Percentiles rank a stretch among this genome's conserved stretches.
Conservation (phyloP, 2,888 invertebrate species). For the Graphium colonna region DNA sequence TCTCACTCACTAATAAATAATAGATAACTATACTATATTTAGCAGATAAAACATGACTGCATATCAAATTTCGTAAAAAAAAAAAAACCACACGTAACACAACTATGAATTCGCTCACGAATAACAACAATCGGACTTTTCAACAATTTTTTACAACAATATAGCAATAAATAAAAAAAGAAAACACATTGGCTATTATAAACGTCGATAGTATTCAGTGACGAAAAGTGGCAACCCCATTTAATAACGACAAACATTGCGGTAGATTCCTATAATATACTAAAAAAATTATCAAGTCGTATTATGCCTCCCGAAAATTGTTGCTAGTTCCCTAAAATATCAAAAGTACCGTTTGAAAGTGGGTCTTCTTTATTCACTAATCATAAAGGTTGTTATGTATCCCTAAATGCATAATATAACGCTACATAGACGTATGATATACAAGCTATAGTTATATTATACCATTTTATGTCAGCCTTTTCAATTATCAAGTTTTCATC, state of each 20-base stretch:
- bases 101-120: slow-evolving; percentile 21
- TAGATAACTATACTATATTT: background rate
- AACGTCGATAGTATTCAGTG: slow-evolving; percentile 30
- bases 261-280: slow-evolving; percentile 7
- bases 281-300: slow-evolving; percentile 29
- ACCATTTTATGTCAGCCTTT: slow-evolving; percentile 63
- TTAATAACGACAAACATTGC: slow-evolving; percentile 20
- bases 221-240: slow-evolving; percentile 38
- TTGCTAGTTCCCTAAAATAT: slow-evolving; percentile 31
- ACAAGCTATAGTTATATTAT: slow-evolving; percentile 69
- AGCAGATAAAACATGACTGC: background rate
- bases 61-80: too few relatives aligned
- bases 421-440: slow-evolving; percentile 66
- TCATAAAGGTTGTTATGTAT: slow-evolving; percentile 62
- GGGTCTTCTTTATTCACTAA: slow-evolving; percentile 52
- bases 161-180: slow-evolving; percentile 38
- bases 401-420: slow-evolving; percentile 71
- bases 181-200: slow-evolving; percentile 39
- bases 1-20: background rate
- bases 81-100: slow-evolving; percentile 12
- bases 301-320: slow-evolving; percentile 61
- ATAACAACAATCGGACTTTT: slow-evolving; percentile 30
- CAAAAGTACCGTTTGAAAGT: slow-evolving; percentile 35
- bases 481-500: slow-evolving; percentile 8
- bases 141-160: slow-evolving; percentile 41